A percentile compares a stretch with the other conserved stretches of the same genome.
Evolutionary conservation across 2,888 invertebrate genomes (phyloP).

Genomic region (Boloria euphrosyne): DNA sequence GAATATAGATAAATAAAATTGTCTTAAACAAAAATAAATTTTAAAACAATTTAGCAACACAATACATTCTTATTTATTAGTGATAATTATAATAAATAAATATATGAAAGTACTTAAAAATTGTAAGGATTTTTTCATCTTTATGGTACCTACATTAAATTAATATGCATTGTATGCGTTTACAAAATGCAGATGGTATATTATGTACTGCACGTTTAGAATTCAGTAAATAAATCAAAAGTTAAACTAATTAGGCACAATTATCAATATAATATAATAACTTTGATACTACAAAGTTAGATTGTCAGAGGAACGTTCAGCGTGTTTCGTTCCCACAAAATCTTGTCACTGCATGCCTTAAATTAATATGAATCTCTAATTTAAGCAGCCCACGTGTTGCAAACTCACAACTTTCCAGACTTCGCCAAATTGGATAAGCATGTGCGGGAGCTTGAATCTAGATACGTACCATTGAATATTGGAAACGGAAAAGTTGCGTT

Average conservation of each 20-base stretch:
- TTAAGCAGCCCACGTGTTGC: conserved; percentile 79
- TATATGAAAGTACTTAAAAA: too few species aligned
- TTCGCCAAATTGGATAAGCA: conserved; percentile 80
- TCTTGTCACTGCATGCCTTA: conserved; percentile 60
- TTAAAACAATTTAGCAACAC: too few species aligned
- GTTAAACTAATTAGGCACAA: background rate
- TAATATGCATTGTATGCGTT: too few species aligned
- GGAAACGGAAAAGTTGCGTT: conserved; percentile 25
- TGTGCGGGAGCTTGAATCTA: conserved; percentile 65
- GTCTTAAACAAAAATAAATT: too few species aligned
- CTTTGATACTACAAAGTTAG: conserved; percentile 16
- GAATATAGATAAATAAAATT: too few species aligned
- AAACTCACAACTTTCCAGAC: conserved; percentile 80
- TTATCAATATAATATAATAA: conserved; percentile 15
- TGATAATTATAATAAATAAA: too few species aligned
- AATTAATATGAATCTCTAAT: conserved; percentile 82
- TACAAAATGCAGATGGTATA: too few species aligned
- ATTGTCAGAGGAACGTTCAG: conserved; percentile 27
- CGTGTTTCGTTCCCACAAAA: conserved; percentile 38
- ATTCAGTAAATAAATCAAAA: too few species aligned
- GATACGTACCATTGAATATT: conserved; percentile 47
- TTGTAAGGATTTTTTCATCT: background rate
- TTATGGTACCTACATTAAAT: too few species aligned
- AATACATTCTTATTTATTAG: too few species aligned
- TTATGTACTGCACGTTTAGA: too few species aligned